These are phyloP conservation scores for Rissa tridactyla DNA, from an alignment of 2,113 vertebrate species.

Conservation along the genomic window DNA sequence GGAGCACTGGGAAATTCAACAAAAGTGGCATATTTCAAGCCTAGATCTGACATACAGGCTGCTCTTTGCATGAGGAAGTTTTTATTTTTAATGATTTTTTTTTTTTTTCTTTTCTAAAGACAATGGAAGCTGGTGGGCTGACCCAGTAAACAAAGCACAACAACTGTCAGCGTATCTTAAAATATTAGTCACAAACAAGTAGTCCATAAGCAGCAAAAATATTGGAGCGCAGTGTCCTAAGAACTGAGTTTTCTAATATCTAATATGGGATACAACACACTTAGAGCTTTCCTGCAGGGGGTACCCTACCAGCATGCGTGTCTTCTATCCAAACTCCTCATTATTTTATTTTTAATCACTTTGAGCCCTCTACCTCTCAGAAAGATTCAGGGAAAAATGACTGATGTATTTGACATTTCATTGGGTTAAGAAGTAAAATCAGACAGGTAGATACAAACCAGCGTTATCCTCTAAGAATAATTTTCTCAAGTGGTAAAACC, in stretches of 20 bases:
- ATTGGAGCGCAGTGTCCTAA: not conserved
- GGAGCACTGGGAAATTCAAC: constrained; percentile 15
- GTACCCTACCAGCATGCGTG: not conserved
- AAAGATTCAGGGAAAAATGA: not conserved
- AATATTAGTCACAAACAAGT: constrained; percentile 23
- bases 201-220: not conserved
- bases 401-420: not conserved
- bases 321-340: not conserved
- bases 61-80: constrained; percentile 21
- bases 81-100: constrained; percentile 30
- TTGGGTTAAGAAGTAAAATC: not conserved
- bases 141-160: constrained; percentile 41
- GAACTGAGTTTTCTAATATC: not conserved
- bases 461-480: not conserved
- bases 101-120: constrained; percentile 25
- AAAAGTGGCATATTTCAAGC: constrained; percentile 18
- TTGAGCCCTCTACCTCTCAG: not conserved
- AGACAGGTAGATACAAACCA: not conserved
- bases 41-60: constrained; percentile 6
- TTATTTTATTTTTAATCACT: not conserved
- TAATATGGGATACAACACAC: not conserved
- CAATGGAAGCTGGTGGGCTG: constrained; percentile 31
- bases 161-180: constrained; percentile 36
- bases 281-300: not conserved
- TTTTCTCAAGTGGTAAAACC: not conserved